Conservation (phyloP, 1,140 invertebrate species). For the Papilio polyxenes region DNA sequence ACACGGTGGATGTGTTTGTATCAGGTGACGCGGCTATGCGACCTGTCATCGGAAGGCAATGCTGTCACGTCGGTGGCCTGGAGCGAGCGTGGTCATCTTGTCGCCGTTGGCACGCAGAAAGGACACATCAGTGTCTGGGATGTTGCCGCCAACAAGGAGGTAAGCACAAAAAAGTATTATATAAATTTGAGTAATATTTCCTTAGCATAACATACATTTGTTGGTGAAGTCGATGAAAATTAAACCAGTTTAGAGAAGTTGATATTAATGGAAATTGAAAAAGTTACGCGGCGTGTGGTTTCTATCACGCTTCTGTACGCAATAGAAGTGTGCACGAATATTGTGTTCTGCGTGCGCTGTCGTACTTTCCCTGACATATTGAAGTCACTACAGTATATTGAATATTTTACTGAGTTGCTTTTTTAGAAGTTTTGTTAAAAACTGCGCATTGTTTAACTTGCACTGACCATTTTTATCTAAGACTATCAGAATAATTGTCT, state of each 20-base stretch:
- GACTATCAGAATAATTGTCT: too few species aligned
- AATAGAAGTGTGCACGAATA: neutral
- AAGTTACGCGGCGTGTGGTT: neutral
- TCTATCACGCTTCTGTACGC: neutral
- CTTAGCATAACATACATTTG: too few species aligned
- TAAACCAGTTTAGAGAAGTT: neutral
- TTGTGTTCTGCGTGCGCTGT: neutral
- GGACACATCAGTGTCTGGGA: constrained; percentile 99
- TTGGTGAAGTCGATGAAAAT: too few species aligned
- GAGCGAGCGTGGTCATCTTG: constrained; percentile 97
- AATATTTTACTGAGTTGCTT: too few species aligned
- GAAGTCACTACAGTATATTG: neutral
- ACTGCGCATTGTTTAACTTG: too few species aligned
- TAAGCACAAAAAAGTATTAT: constrained; percentile 52
- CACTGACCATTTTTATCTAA: too few species aligned
- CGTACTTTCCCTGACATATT: neutral
- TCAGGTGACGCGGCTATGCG: constrained; percentile 96
- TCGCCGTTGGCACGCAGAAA: constrained; percentile 98
- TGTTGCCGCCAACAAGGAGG: constrained; percentile 96
- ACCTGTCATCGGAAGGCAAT: constrained; percentile 95
- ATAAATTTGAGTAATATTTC: neutral
- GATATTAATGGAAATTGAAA: neutral
- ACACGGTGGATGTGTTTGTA: constrained; percentile 14
- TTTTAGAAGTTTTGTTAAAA: too few species aligned
- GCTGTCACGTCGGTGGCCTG: constrained; percentile 99